A percentile compares a stretch with the other conserved stretches of the same genome.
Evolutionary conservation across 2,113 vertebrate species (phyloP).

Genomic region (Protobothrops mucrosquamatus): DNA sequence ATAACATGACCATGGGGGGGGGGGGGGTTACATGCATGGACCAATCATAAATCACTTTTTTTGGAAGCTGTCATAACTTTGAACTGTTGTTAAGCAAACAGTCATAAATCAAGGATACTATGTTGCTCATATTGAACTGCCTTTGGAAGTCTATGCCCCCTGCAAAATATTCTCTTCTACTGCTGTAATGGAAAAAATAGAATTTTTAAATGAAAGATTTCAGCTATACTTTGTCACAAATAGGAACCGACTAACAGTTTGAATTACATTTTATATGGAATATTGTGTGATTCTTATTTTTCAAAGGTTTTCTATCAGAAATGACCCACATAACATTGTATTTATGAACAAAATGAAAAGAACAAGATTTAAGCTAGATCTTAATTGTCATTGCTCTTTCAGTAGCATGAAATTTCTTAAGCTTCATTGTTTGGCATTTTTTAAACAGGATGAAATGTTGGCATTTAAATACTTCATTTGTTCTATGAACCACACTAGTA

Average conservation of each 20-base stretch:
- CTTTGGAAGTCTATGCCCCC: not conserved
- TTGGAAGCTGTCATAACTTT: not conserved
- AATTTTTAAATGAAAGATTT: not conserved
- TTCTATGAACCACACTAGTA: slow-evolving; percentile 35
- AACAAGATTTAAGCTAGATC: slow-evolving; percentile 1
- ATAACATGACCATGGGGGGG: not conserved
- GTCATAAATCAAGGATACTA: not conserved
- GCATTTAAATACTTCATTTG: slow-evolving; percentile 36
- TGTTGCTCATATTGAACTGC: not conserved
- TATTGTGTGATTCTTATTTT: not conserved
- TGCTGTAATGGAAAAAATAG: not conserved
- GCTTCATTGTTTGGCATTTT: slow-evolving; percentile 27
- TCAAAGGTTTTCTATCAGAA: not conserved
- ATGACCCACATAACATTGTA: not conserved
- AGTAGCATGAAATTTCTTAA: not conserved
- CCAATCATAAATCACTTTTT: not conserved
- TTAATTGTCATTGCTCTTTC: slow-evolving; percentile 12
- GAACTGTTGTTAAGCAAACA: not conserved
- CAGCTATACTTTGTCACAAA: not conserved
- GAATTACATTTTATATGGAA: not conserved
- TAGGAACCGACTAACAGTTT: not conserved
- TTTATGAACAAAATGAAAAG: not conserved
- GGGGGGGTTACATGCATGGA: not conserved
- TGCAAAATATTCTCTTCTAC: not conserved
- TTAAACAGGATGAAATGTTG: slow-evolving; percentile 33